Conservation (phyloP, 2,113 vertebrate genomes). For the Campylorhamphus procurvoides region DNA sequence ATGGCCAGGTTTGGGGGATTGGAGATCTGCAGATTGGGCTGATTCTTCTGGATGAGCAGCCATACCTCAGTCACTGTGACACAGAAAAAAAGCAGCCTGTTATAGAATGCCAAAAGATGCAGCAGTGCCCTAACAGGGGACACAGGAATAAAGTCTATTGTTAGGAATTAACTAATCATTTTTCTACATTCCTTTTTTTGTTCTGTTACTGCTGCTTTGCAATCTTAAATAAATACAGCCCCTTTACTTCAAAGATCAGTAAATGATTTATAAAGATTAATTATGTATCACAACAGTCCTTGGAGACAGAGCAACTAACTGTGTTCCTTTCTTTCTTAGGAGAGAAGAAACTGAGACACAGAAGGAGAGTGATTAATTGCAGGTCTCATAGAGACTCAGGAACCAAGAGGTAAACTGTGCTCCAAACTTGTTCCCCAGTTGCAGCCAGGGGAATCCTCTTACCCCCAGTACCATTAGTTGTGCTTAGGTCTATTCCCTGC, state of each 20-base stretch:
- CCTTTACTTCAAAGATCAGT: constrained; percentile 36
- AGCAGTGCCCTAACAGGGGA: neutral
- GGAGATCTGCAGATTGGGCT: neutral
- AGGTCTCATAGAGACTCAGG: neutral
- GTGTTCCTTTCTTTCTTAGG: neutral
- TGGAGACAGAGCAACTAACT: constrained; percentile 18
- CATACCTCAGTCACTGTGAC: constrained; percentile 9
- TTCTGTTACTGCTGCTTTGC: constrained; percentile 14
- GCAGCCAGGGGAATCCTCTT: neutral
- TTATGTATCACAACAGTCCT: constrained; percentile 54
- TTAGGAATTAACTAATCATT: neutral
- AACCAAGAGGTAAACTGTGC: neutral
- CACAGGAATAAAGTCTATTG: neutral
- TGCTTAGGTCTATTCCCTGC: neutral
- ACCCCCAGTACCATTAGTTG: neutral
- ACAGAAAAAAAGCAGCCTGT: neutral
- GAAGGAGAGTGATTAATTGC: constrained; percentile 32
- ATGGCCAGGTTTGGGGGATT: neutral
- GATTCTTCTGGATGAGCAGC: neutral
- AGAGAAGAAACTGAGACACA: constrained; percentile 36
- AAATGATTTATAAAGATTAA: constrained; percentile 68
- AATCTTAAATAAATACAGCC: constrained; percentile 29
- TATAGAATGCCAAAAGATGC: neutral
- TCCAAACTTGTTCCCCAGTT: neutral
- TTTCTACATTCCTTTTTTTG: neutral